Percentiles rank a stretch among this genome's conserved stretches.
Conservation (phyloP, 2,113 vertebrate species). For the Ranitomeya imitator region DNA sequence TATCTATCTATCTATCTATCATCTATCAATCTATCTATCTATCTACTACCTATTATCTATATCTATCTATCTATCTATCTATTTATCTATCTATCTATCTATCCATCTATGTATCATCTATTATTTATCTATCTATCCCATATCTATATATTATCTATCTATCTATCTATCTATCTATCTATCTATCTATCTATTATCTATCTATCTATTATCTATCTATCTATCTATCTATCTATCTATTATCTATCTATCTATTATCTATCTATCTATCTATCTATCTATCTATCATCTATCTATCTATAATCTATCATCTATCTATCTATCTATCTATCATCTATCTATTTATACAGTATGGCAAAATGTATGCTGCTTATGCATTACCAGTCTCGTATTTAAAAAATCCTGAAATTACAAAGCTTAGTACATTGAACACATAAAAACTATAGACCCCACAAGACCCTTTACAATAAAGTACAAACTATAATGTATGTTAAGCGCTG, state of each 20-base stretch:
- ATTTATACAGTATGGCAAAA: background rate
- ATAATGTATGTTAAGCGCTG: too few relatives aligned
- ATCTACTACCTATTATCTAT: background rate
- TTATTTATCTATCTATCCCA: constrained; percentile 1
- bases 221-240: constrained; percentile 3
- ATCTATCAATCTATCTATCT: background rate
- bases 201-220: constrained; percentile 6
- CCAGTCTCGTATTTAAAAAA: too few relatives aligned
- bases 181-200: background rate
- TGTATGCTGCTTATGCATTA: too few relatives aligned
- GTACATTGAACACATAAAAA: too few relatives aligned
- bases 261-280: background rate
- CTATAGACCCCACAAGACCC: too few relatives aligned
- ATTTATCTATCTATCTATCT: constrained; percentile 1
- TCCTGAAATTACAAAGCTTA: too few relatives aligned
- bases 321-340: background rate
- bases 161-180: background rate
- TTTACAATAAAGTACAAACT: too few relatives aligned
- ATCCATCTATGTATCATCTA: background rate
- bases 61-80: background rate
- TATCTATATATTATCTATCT: background rate
- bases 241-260: background rate
- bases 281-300: background rate
- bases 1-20: background rate
- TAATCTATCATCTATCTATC: background rate